phyloP scores from a whole-genome alignment of 2,113 vertebrate genomes.

The Benitochromis conjunctus region DNA sequence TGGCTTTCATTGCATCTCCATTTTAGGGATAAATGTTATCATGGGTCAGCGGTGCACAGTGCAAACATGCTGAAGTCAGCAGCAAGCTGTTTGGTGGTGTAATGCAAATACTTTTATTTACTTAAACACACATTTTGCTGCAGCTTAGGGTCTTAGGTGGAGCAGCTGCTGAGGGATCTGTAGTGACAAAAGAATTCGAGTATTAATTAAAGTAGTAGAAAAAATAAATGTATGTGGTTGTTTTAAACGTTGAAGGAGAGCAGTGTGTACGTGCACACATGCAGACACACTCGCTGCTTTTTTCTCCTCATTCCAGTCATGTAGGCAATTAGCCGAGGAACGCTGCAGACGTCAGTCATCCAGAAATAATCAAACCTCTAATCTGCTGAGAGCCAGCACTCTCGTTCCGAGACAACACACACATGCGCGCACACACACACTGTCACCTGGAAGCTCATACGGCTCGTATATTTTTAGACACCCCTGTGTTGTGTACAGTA shows the following conservation, averaged over 20 bases:
- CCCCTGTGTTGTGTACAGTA: neutral
- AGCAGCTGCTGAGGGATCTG: neutral
- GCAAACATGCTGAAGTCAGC: neutral
- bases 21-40: neutral
- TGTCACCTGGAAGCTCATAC: neutral
- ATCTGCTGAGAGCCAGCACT: slow-evolving; percentile 5
- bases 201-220: neutral
- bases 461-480: neutral
- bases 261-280: neutral
- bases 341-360: slow-evolving; percentile 30
- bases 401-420: neutral
- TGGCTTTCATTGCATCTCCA: neutral
- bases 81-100: neutral
- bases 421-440: neutral
- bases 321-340: slow-evolving; percentile 52
- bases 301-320: slow-evolving; percentile 37
- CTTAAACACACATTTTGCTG: neutral
- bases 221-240: neutral
- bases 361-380: slow-evolving; percentile 45
- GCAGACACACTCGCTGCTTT: neutral
- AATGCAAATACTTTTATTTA: neutral
- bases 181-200: neutral
- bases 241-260: neutral
- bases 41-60: neutral
- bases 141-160: neutral